Base-by-base conservation (phyloP, 2,797 vertebrate genomes). In the Huso huso region DNA sequence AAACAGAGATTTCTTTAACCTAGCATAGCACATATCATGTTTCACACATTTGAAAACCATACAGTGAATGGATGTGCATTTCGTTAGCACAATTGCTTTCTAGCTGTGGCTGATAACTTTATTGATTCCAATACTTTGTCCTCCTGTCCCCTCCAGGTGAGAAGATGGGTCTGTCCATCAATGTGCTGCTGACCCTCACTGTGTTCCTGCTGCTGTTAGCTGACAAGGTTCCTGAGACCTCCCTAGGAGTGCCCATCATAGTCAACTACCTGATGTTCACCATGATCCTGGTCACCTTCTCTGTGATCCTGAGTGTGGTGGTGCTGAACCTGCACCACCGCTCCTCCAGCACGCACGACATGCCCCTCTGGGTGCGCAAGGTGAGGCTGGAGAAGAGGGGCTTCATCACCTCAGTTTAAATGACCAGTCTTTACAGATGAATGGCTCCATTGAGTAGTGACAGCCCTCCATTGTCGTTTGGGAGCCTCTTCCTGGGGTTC, bases 121-220 rank as follows among this genome's bases (percentile, higher is more conserved):
- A 37, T 37, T 37, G 23, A 2, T 37, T 37, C 2, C 23, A 37
- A 37, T 65, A 8, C 62, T 18, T 59, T 18, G 53, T 8, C 51
- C 53, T 49, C 60, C 9, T 6, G 11, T 58, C 6, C 8, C 72
- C 9, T 65, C 10, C 79, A 96, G 94, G 94, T 61, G 94, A 95
- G 85, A 96, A 96, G 84, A 93, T 97, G 91, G 93, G 92, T 3
- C 88, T 96, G 68, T 95, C 94, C 4, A 95, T 97, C 77, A 96
- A 95, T 3, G 93, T 94, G 3, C 78, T 97, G 70, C 90, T 97
- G 71, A 95, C 94, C 65, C 90, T 96, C n/a, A 97, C 94, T 0
- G 94, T 97, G 68, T 97, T 97, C 81, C 82, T 97, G 76, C 86
- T 97, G 69, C 90, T 97, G 81, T 78, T 96, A 86, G 94, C 94